Conservation (phyloP, 2,797 vertebrate genomes). For the Brachymystax lenok region DNA sequence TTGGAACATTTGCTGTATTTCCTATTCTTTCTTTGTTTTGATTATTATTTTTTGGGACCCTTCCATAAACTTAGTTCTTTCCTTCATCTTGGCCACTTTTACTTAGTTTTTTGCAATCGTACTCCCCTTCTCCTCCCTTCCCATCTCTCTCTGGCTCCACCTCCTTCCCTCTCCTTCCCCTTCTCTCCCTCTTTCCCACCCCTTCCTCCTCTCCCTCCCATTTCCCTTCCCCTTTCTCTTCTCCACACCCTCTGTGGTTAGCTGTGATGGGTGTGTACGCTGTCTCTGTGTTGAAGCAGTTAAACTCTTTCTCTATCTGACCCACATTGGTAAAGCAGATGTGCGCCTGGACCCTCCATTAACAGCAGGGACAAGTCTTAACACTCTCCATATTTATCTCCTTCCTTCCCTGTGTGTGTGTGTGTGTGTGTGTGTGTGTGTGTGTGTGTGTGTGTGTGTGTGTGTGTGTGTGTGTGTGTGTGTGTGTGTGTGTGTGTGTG, state of each 20-base stretch:
- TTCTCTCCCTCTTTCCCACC: conserved; percentile 11
- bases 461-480: neutral
- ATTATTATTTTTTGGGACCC: neutral
- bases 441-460: neutral
- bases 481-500: neutral
- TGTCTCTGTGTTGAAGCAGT: neutral
- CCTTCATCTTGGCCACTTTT: conserved; percentile 4
- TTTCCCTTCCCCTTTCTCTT: neutral
- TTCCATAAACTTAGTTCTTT: neutral
- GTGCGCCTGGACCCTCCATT: conserved; percentile 17
- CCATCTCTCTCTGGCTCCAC: neutral
- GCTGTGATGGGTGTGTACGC: neutral
- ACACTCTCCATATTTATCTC: neutral
- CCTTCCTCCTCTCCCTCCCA: neutral
- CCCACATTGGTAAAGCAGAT: conserved; percentile 20
- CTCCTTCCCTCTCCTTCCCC: neutral
- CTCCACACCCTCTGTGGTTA: neutral
- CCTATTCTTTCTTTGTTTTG: neutral
- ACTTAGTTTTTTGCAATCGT: conserved; percentile 21
- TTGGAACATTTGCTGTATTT: neutral
- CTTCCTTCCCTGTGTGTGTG: neutral
- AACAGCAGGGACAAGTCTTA: neutral
- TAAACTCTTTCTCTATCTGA: neutral
- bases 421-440: neutral
- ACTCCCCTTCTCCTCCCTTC: conserved; percentile 13